Evolutionary conservation across 2,797 vertebrate species (phyloP), one percentile per base, ranked within the genome.

Genomic region (Microchirus variegatus): DNA sequence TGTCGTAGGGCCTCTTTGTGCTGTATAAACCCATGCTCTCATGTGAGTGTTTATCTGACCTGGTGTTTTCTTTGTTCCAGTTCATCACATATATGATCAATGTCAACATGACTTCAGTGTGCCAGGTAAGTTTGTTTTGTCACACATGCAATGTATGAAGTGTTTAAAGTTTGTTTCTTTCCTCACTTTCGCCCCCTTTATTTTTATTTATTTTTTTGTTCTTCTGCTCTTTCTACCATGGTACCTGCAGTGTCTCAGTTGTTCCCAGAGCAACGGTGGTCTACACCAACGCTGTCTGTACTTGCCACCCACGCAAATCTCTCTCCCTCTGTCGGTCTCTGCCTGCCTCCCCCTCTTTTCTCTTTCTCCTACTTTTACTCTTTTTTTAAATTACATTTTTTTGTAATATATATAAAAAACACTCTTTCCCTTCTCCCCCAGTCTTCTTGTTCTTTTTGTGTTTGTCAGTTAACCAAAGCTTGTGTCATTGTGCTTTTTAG

Each of bases 101-200:
- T n/a, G 15, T 97, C 73, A 99, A 99, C 85, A 74, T 97, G 43
- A 86, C 93, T 41, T 93, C 98, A 4, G 93, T 97, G 41, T 96
- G 95, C 68, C 93, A 98, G 93, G 98, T 99, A 83, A 80, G 85
- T 67, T 59, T 10, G 3, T 41, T 6, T 14, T 9, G 17, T 50
- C 12, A 31, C 31, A 31, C 5, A 7, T 31, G 7, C 31, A 31
- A 13, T 38, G 4, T 1, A 8, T 16, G 4, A 4, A 5, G 9
- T 49, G 15, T 26, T 53, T 42, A 18, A 61, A 63, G 50, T 47
- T 46, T 13, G 14, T 55, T 57, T 41, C 31, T 61, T 55, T 59
- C 31, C 15, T 44, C 42, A 48, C 52, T 47, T 43, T 15, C 1
- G 18, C 49, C 26, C 38, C 41, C 7, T 47, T 43, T 43, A 54